Conservation (phyloP, 2,888 invertebrate species). For the Callosobruchus maculatus region DNA sequence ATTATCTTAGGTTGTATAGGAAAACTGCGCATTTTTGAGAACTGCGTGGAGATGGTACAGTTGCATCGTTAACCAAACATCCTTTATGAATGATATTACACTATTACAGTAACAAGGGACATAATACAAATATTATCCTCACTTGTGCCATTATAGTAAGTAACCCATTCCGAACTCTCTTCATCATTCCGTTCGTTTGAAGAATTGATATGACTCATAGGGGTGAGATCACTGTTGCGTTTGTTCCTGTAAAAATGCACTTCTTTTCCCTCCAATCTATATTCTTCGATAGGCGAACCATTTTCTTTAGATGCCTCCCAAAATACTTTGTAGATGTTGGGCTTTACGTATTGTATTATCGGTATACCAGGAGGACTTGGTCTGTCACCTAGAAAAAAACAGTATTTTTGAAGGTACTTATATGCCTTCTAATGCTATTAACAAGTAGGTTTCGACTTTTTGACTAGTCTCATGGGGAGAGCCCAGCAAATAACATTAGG, state of each 20-base stretch:
- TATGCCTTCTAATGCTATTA: no score
- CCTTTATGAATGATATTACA: no score
- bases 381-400: slow-evolving; percentile 76
- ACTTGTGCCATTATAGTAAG: slow-evolving; percentile 65
- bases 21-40: no score
- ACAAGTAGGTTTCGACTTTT: no score
- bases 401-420: no score
- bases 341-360: slow-evolving; percentile 67
- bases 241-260: slow-evolving; percentile 40
- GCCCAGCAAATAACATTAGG: no score
- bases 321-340: slow-evolving; percentile 71
- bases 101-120: no score
- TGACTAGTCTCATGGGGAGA: no score
- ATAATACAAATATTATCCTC: neutral
- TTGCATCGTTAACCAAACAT: no score
- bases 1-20: no score
- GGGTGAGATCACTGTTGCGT: slow-evolving; percentile 42
- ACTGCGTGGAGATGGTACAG: no score
- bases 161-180: slow-evolving; percentile 53
- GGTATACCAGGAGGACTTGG: slow-evolving; percentile 79
- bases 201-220: slow-evolving; percentile 46
- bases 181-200: slow-evolving; percentile 56
- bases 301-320: slow-evolving; percentile 78
- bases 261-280: slow-evolving; percentile 68
- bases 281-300: slow-evolving; percentile 70